Evolutionary conservation across 1,140 invertebrate genomes (phyloP), one percentile per base, ranked within the genome.

Genomic region (Drosophila ficusphila): DNA sequence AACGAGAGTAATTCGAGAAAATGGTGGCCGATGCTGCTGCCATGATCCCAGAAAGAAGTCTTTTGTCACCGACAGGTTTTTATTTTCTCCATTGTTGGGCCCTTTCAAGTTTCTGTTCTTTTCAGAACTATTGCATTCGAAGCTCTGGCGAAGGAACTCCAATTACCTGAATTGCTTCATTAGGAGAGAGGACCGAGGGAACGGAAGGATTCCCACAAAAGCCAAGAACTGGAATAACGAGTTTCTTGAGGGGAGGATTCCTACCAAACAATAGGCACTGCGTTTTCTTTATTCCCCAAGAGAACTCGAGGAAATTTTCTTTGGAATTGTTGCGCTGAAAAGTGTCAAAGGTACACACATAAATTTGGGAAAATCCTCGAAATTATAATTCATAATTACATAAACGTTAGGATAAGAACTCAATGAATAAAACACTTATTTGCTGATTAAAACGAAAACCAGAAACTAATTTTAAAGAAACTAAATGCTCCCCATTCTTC

Each of bases 141-240:
- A 64, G 33, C 33, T 48, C 19, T 4, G 7, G 29, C 34, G 21
- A 18, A 29, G 49, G 1, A 41, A 62, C 36, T 69, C 42, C 29
- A 61, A 74, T 67, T 44, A 60, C 46, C 33, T 78, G 72, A 85
- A 83, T 83, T 73, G 65, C 79, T 85, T 85, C 68, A 85, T 85
- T 86, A 69, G 46, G 46, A 31, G 14, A 57, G 39, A 8, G n/a
- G 1, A 9, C 2, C 4, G 12, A 11, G 39, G 65, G 25, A 31
- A 33, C 33, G 29, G 18, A 71, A 62, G 69, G 69, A 52, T 73
- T 73, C 56, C 8, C 57, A 72, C 56, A 72, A 62, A 42, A 31
- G 41, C 14, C 23, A 34, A n/a, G 21, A 53, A 72, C 69, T 73
- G 27, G 69, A 62, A 53, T 53, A 62, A 72, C 69, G 41, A 72